Evolutionary conservation across 1,140 invertebrate species (phyloP).

Genomic region (Meloidogyne chitwoodi): DNA sequence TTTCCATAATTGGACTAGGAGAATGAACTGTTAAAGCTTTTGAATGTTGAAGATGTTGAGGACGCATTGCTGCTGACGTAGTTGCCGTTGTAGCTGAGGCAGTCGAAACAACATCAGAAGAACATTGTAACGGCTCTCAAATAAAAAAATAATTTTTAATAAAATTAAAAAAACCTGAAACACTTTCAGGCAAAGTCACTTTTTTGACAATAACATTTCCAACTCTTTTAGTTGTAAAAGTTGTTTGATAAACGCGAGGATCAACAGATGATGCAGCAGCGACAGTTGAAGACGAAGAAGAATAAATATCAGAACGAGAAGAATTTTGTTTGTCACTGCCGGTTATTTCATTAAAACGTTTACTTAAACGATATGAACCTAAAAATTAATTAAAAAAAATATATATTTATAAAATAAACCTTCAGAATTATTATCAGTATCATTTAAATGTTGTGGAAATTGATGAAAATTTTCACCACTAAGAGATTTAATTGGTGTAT

Average conservation of each 20-base stretch:
- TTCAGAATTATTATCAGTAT: slow-evolving; percentile 16
- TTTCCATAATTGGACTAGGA: neutral
- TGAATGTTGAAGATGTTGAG: slow-evolving; percentile 8
- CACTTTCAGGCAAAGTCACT: slow-evolving; percentile 31
- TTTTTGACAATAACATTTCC: slow-evolving; percentile 54
- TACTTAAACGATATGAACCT: slow-evolving; percentile 11
- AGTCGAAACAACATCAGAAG: neutral
- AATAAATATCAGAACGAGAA: slow-evolving; percentile 53
- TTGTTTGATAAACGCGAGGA: slow-evolving; percentile 43
- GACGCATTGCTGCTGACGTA: neutral
- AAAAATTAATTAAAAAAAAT: neutral
- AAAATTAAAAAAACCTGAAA: neutral
- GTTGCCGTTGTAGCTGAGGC: neutral
- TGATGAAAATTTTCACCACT: slow-evolving; percentile 55
- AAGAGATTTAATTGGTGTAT: slow-evolving; percentile 29
- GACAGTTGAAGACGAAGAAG: slow-evolving; percentile 14
- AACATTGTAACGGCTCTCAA: neutral
- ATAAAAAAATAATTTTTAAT: neutral
- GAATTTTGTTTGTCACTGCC: slow-evolving; percentile 54
- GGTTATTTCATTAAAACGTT: slow-evolving; percentile 61
- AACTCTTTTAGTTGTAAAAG: slow-evolving; percentile 55
- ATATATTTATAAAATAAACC: neutral
- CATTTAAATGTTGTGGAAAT: slow-evolving; percentile 59
- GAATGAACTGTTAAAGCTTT: slow-evolving; percentile 12
- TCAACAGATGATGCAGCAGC: slow-evolving; percentile 28